Base-by-base conservation (phyloP, 2,113 vertebrate species). In the Nerophis ophidion region DNA sequence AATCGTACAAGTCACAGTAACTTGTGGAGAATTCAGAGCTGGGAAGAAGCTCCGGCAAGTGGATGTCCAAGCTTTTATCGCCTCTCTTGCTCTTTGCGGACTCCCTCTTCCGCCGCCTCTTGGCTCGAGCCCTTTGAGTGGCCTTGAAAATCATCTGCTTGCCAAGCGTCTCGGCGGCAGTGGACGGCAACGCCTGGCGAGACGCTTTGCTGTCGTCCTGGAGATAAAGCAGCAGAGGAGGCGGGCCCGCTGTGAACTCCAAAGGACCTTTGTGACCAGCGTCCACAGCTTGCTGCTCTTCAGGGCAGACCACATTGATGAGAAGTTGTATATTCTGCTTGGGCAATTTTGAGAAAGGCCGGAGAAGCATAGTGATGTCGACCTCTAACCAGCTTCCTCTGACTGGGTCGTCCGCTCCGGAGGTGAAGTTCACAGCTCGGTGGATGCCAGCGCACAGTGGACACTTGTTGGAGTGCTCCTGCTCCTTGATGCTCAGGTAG, bases 1-100 rank as follows among this genome's bases (percentile, higher is more conserved):
- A 95, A 72, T 90, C 91, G 49, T 95, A 93, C 50, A 99, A 90
- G 78, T 92, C 91, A 6, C 96, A 99, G 74, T 97, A 93, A 0
- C 91, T 90, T 10, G 87, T 91, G 0, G 92, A 91, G 34, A 91
- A 86, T 10, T 78, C 82, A 0, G 92, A 85, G 35, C 79, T 90
- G 1, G 84, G 70, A 16, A 89, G 88, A n/a, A 93, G 85, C 4
- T 92, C 84, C 0, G 92, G 90, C 77, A 90, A 65, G 5, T 88
- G 66, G 0, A 61, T 69, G 0, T 90, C 76, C 0, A 85, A 42
- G 4, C 70, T 81, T 57, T 79, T 74, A 6, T 72, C 61, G 4
- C 72, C 74, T 0, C n/a, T 49, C 1, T 70, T 74, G 59, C 61
- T 70, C 36, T 81, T 70, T 6, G 60, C 45, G 52, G 80, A 72